phyloP scores from a whole-genome alignment of 2,888 invertebrate genomes.

The Onthophagus sagittarius region DNA sequence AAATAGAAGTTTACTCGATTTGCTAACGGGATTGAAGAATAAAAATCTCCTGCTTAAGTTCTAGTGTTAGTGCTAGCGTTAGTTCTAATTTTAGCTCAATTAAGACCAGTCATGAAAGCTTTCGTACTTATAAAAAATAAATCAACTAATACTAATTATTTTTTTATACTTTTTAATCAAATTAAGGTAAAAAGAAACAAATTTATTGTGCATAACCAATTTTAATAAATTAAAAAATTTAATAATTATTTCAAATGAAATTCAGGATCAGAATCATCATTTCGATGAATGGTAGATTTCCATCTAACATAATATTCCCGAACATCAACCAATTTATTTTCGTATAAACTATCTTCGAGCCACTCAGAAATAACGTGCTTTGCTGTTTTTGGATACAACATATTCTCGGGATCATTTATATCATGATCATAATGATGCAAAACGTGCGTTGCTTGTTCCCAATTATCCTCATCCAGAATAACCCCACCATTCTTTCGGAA shows the following conservation, averaged over 20 bases:
- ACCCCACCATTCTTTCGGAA: constrained; percentile 62
- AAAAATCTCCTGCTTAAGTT: too few species aligned
- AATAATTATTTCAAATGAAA: neutral
- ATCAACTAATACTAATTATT: too few species aligned
- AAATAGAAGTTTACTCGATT: too few species aligned
- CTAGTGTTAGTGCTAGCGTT: too few species aligned
- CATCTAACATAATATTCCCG: constrained; percentile 34
- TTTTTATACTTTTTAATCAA: too few species aligned
- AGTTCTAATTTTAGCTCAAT: too few species aligned
- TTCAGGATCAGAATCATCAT: neutral
- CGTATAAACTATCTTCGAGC: constrained; percentile 47
- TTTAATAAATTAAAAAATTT: neutral
- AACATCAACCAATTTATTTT: constrained; percentile 37
- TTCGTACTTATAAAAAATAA: too few species aligned
- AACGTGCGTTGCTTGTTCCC: constrained; percentile 44
- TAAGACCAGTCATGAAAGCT: too few species aligned
- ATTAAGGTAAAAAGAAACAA: too few species aligned
- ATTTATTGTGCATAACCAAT: too few species aligned
- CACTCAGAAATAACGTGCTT: constrained; percentile 46
- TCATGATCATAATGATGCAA: constrained; percentile 40
- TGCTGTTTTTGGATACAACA: constrained; percentile 35
- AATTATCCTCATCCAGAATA: constrained; percentile 40
- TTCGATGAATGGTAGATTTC: neutral
- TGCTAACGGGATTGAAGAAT: too few species aligned
- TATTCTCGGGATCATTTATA: constrained; percentile 19